Evolutionary conservation across 2,888 invertebrate species (phyloP).

Genomic region (Itoplectis maculator): DNA sequence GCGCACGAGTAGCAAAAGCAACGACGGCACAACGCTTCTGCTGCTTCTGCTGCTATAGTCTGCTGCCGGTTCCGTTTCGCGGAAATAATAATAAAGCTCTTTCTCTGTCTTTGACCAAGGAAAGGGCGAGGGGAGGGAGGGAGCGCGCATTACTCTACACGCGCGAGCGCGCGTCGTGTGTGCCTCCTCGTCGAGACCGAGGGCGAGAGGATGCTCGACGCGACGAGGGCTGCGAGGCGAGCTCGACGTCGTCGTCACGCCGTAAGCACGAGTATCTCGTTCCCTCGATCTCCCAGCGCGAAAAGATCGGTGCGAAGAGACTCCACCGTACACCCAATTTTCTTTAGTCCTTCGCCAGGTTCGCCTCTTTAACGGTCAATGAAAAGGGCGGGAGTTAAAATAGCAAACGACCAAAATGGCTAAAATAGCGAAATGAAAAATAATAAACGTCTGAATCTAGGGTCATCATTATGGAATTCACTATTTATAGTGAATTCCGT

Average conservation of each 20-base stretch:
- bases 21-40: conserved; percentile 1
- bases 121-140: conserved; percentile 27
- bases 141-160: conserved; percentile 23
- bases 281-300: conserved; percentile 66
- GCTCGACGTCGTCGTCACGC: conserved; percentile 68
- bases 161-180: conserved; percentile 27
- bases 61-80: conserved; percentile 76
- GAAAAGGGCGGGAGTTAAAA: too few species aligned
- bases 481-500: too few species aligned
- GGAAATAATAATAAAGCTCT: conserved; percentile 76
- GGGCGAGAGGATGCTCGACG: too few species aligned
- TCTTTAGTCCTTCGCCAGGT: neutral
- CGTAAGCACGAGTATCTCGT: conserved; percentile 72
- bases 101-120: neutral
- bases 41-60: conserved; percentile 17
- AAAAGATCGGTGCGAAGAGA: conserved; percentile 49
- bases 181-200: conserved; percentile 28
- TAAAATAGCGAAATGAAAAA: too few species aligned
- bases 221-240: conserved; percentile 8
- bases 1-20: conserved; percentile 35
- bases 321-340: too few species aligned
- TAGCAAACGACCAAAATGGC: too few species aligned
- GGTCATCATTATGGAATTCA: too few species aligned
- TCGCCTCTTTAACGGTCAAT: neutral
- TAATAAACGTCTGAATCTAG: too few species aligned